A percentile compares a stretch with the other conserved stretches of the same genome.
These are phyloP conservation scores for Antennarius striatus DNA, from an alignment of 2,113 vertebrate genomes.

Conservation along the genomic window DNA sequence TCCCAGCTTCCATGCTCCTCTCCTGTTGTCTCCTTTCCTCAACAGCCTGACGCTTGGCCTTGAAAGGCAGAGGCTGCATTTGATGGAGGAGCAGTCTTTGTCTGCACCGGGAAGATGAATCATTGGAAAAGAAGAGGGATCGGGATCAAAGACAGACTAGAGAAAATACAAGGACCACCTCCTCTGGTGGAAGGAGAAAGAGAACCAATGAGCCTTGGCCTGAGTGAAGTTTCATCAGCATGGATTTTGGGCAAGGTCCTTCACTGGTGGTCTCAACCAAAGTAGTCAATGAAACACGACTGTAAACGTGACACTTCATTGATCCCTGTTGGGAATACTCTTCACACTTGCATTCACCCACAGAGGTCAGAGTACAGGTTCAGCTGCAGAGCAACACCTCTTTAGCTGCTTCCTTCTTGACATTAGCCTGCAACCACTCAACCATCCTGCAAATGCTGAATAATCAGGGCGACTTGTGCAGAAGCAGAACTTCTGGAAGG, in stretches of 20 bases:
- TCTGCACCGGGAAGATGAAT: slow-evolving; percentile 66
- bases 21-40: slow-evolving; percentile 64
- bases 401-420: slow-evolving; percentile 19
- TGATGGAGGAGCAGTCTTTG: slow-evolving; percentile 74
- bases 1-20: slow-evolving; percentile 57
- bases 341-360: slow-evolving; percentile 25
- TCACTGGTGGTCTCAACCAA: slow-evolving; percentile 47
- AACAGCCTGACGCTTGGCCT: slow-evolving; percentile 82
- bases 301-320: slow-evolving; percentile 56
- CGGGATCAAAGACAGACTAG: slow-evolving; percentile 68
- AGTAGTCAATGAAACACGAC: slow-evolving; percentile 46
- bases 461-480: slow-evolving; percentile 12
- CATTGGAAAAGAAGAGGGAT: slow-evolving; percentile 53
- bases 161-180: slow-evolving; percentile 64
- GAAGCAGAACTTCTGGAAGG: background rate
- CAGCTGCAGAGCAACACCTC: slow-evolving; percentile 36
- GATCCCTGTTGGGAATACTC: slow-evolving; percentile 48
- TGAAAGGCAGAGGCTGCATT: slow-evolving; percentile 75
- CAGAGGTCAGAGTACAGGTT: slow-evolving; percentile 32
- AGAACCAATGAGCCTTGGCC: slow-evolving; percentile 55
- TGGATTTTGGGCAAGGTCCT: slow-evolving; percentile 28
- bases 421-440: slow-evolving; percentile 5
- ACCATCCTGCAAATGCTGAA: slow-evolving; percentile 20
- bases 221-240: slow-evolving; percentile 52
- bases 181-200: slow-evolving; percentile 56